A percentile compares a stretch with the other conserved stretches of the same genome.
phyloP scores from a whole-genome alignment of 2,888 invertebrate species.

The Atherix ibis region DNA sequence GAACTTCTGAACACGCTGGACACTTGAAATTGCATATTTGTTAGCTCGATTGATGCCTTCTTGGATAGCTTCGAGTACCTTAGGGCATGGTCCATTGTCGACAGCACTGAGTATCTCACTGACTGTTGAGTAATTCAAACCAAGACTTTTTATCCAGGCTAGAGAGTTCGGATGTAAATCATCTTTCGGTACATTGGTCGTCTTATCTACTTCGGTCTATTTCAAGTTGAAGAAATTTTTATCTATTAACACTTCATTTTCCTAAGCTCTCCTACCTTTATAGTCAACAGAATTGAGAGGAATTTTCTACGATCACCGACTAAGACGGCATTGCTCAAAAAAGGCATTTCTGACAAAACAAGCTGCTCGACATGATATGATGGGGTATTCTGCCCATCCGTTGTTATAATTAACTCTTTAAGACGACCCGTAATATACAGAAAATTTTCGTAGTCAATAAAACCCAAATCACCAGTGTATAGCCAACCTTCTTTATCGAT shows the following conservation, averaged over 20 bases:
- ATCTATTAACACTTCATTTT: neutral
- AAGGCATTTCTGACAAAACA: slow-evolving; percentile 55
- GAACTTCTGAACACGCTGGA: slow-evolving; percentile 78
- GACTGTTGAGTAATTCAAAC: slow-evolving; percentile 46
- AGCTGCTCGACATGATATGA: slow-evolving; percentile 71
- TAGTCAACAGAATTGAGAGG: slow-evolving; percentile 62
- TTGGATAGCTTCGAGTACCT: slow-evolving; percentile 51
- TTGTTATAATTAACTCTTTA: slow-evolving; percentile 76
- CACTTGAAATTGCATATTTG: slow-evolving; percentile 61
- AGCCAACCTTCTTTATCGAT: slow-evolving; percentile 69
- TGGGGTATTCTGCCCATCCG: slow-evolving; percentile 87
- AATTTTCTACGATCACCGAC: slow-evolving; percentile 78
- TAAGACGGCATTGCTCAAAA: slow-evolving; percentile 64
- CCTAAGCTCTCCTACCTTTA: slow-evolving; percentile 44
- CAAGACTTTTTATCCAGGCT: slow-evolving; percentile 54
- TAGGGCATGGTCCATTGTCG: slow-evolving; percentile 41
- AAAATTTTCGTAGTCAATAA: slow-evolving; percentile 52
- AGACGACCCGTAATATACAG: slow-evolving; percentile 57
- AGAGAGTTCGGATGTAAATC: slow-evolving; percentile 45
- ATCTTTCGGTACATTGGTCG: slow-evolving; percentile 55
- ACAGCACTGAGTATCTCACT: slow-evolving; percentile 47
- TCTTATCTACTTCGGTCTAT: slow-evolving; percentile 49
- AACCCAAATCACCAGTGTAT: slow-evolving; percentile 75
- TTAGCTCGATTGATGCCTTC: slow-evolving; percentile 63
- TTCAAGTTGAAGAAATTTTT: slow-evolving; percentile 1